A percentile compares a stretch with the other conserved stretches of the same genome.
Conservation (phyloP, 2,797 vertebrate genomes). For the Microctenopoma steveboyesi region DNA sequence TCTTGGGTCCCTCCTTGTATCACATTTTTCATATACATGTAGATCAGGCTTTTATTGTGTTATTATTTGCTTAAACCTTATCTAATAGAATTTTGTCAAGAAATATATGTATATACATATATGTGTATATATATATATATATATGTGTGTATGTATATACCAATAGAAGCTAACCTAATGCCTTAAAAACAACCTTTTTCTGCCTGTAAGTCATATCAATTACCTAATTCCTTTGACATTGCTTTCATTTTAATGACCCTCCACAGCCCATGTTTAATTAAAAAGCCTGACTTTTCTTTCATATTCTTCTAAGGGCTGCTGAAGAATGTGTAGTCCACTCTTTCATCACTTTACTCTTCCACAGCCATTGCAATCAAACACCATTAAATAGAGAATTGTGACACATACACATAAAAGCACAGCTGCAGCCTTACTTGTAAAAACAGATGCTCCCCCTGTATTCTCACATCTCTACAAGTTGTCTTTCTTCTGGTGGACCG, state of each 20-base stretch:
- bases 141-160: background rate
- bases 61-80: background rate
- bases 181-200: slow-evolving; percentile 34
- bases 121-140: no score
- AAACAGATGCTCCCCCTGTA: no score
- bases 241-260: slow-evolving; percentile 50
- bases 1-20: no score
- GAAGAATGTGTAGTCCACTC: background rate
- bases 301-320: slow-evolving; percentile 32
- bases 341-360: slow-evolving; percentile 18
- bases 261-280: slow-evolving; percentile 35
- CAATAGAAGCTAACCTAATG: slow-evolving; percentile 18
- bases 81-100: background rate
- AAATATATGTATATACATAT: background rate
- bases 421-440: background rate
- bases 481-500: no score
- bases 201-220: slow-evolving; percentile 34
- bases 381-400: background rate
- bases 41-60: background rate
- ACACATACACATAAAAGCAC: background rate
- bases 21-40: background rate
- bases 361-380: slow-evolving; percentile 11
- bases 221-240: slow-evolving; percentile 40
- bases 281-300: slow-evolving; percentile 15
- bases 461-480: no score